phyloP scores from a whole-genome alignment of 2,797 vertebrate species.

The Phoeniculus purpureus region DNA sequence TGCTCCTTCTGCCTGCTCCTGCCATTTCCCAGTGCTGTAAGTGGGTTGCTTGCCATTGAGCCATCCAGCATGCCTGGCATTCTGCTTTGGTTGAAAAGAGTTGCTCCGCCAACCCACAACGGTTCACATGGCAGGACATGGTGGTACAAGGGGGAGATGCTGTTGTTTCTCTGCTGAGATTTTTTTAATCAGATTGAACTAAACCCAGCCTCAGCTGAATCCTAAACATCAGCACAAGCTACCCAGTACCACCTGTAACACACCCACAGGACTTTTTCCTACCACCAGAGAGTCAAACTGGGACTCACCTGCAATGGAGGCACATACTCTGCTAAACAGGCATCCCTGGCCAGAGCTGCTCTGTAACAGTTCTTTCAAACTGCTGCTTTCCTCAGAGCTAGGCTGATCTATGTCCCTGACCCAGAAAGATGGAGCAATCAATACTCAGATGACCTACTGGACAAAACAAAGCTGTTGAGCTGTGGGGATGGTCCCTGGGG shows the following conservation, averaged over 20 bases:
- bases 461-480: not conserved
- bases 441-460: not conserved
- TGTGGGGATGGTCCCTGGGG: not conserved
- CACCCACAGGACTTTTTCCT: not conserved
- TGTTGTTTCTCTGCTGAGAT: not conserved
- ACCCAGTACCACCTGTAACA: not conserved
- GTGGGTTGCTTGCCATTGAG: fast-evolving
- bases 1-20: not conserved
- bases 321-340: not conserved
- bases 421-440: not conserved
- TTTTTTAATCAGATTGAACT: not conserved
- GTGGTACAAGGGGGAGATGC: fast-evolving
- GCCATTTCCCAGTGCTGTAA: not conserved
- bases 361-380: not conserved
- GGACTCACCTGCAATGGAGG: fast-evolving
- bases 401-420: not conserved
- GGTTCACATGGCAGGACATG: fast-evolving
- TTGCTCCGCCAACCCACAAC: not conserved
- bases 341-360: not conserved
- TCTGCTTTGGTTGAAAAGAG: not conserved
- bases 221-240: not conserved
- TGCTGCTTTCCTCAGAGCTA: not conserved
- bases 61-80: fast-evolving
- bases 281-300: not conserved
- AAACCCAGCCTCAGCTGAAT: not conserved